These are phyloP conservation scores for Drosophila aff. DNA, from an alignment of 1,140 invertebrate genomes.

Conservation along the genomic window DNA sequence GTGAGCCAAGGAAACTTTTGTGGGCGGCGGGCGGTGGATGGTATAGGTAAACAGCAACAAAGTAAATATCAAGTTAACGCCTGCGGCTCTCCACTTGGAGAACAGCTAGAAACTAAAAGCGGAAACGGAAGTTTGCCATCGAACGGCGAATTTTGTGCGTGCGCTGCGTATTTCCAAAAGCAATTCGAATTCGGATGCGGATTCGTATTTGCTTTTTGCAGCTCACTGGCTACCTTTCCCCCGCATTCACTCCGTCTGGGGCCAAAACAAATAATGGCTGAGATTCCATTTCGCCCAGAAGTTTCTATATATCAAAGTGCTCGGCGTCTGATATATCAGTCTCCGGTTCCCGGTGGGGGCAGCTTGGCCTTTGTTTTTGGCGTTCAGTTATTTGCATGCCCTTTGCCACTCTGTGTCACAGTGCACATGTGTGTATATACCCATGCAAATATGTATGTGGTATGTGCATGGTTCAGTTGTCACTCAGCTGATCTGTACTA, in stretches of 20 bases:
- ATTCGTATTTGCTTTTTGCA: conserved; percentile 53
- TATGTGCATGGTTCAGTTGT: conserved; percentile 31
- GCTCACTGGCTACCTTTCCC: conserved; percentile 45
- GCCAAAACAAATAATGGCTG: conserved; percentile 54
- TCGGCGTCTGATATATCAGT: conserved; percentile 43
- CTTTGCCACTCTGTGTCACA: conserved; percentile 38
- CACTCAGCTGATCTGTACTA: conserved; percentile 23
- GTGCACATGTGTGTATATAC: not conserved
- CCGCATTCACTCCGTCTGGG: conserved; percentile 35
- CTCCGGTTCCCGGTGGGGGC: conserved; percentile 19
- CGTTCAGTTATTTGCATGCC: conserved; percentile 53
- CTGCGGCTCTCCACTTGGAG: conserved; percentile 64
- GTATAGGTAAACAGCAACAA: conserved; percentile 79
- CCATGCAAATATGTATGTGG: not conserved
- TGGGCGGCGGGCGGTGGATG: conserved; percentile 20
- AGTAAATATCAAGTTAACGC: conserved; percentile 83
- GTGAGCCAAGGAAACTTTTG: conserved; percentile 65
- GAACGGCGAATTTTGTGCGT: conserved; percentile 59
- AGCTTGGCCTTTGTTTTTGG: conserved; percentile 42
- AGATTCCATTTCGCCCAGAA: conserved; percentile 48
- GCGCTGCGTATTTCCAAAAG: conserved; percentile 57
- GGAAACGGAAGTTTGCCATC: conserved; percentile 78
- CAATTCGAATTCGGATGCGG: conserved; percentile 29
- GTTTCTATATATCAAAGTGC: conserved; percentile 55
- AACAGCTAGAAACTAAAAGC: conserved; percentile 74